Percentiles rank a stretch among this genome's conserved stretches.
Conservation (phyloP, 2,113 vertebrate genomes). For the Sisor rabdophorus region DNA sequence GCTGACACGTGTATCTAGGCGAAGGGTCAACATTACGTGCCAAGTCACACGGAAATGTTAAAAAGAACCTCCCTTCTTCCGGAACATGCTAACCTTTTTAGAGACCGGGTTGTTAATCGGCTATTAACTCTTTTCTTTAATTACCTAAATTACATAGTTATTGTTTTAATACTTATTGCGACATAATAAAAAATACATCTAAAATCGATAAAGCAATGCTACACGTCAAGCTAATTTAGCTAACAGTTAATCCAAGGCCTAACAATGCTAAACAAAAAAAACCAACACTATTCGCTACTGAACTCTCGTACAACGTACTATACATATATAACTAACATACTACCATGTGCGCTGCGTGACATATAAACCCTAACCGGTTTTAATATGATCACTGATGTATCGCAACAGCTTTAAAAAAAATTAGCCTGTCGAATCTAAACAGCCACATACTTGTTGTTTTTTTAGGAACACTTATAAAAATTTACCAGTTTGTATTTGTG, state of each 20-base stretch:
- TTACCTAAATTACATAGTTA: background rate
- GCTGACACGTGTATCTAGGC: conserved; percentile 29
- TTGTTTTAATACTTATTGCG: background rate
- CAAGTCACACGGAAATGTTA: conserved; percentile 11
- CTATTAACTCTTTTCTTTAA: too few relatives aligned
- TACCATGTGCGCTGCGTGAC: background rate
- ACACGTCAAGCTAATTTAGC: background rate
- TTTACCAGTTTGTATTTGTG: background rate
- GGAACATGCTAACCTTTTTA: background rate
- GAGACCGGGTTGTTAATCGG: background rate
- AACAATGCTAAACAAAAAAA: background rate
- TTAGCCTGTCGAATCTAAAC: background rate
- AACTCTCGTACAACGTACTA: too few relatives aligned
- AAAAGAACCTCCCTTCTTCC: background rate
- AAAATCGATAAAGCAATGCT: background rate
- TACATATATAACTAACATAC: too few relatives aligned
- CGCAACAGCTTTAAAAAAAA: background rate
- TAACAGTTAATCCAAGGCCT: background rate
- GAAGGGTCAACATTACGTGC: conserved; percentile 22
- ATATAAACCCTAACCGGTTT: background rate
- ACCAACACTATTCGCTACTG: background rate
- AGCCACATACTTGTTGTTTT: background rate
- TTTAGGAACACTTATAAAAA: background rate
- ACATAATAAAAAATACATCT: background rate
- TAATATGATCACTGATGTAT: background rate